A percentile compares a stretch with the other conserved stretches of the same genome.
phyloP scores from a whole-genome alignment of 2,888 invertebrate species.

The Oscheius sp. region DNA sequence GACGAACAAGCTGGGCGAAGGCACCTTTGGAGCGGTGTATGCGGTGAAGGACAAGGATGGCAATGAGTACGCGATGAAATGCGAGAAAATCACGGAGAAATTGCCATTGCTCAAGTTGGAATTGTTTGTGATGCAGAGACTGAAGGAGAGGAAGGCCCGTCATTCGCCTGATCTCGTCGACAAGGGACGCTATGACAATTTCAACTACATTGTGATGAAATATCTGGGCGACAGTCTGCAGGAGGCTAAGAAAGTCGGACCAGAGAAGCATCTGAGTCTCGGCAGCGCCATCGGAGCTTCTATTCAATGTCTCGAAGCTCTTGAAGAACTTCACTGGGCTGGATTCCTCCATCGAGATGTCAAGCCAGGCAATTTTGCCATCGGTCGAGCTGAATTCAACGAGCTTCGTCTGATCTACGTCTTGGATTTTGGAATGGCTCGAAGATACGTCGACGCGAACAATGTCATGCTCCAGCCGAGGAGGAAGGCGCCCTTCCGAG shows the following conservation, averaged over 20 bases:
- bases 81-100: constrained; percentile 51
- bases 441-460: constrained; percentile 51
- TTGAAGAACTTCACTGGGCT: constrained; percentile 66
- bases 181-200: constrained; percentile 54
- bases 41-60: constrained; percentile 42
- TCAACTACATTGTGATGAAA: constrained; percentile 66
- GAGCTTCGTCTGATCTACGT: constrained; percentile 66
- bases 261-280: constrained; percentile 51
- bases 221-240: constrained; percentile 58
- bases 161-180: constrained; percentile 59
- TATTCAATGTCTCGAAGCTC: constrained; percentile 66
- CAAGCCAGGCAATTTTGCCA: constrained; percentile 64
- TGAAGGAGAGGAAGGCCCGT: constrained; percentile 47
- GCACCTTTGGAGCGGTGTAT: constrained; percentile 66
- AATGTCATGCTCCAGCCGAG: constrained; percentile 62
- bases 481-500: constrained; percentile 60
- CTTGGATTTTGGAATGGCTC: constrained; percentile 67
- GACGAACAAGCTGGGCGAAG: constrained; percentile 59
- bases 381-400: constrained; percentile 61
- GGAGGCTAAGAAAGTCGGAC: constrained; percentile 55
- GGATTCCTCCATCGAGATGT: constrained; percentile 57
- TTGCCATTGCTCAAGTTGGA: constrained; percentile 62
- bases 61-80: constrained; percentile 59
- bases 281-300: constrained; percentile 64
- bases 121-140: constrained; percentile 60